A percentile compares a stretch with the other conserved stretches of the same genome.
Conservation (phyloP, 1,140 invertebrate genomes). For the Diploscapter pachys region DNA sequence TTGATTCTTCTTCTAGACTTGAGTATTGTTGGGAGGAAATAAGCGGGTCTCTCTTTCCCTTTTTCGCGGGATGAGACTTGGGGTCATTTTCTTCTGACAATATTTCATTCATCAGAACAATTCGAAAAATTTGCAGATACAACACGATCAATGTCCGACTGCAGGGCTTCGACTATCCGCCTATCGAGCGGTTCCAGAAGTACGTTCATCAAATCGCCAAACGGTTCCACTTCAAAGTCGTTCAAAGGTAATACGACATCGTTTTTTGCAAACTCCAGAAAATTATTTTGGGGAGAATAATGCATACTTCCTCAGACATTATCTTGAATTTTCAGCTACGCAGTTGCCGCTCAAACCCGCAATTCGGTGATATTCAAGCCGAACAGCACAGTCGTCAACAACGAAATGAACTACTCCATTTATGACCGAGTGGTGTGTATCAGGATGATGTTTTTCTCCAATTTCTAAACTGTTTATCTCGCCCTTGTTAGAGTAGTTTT, state of each 20-base stretch:
- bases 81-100: neutral
- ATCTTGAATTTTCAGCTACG: slow-evolving; percentile 46
- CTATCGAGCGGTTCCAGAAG: slow-evolving; percentile 48
- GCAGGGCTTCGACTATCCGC: slow-evolving; percentile 47
- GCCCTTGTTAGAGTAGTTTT: too few species aligned
- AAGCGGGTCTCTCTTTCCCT: neutral
- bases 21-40: neutral
- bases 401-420: slow-evolving; percentile 45
- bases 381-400: slow-evolving; percentile 42
- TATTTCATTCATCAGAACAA: neutral
- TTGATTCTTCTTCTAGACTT: neutral
- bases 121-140: slow-evolving; percentile 18
- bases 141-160: slow-evolving; percentile 45
- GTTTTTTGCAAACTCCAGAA: too few species aligned
- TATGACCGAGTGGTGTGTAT: slow-evolving; percentile 42
- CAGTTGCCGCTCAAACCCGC: slow-evolving; percentile 47
- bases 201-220: slow-evolving; percentile 51
- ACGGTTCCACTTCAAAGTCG: slow-evolving; percentile 48
- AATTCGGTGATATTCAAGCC: slow-evolving; percentile 47
- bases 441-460: neutral
- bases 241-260: slow-evolving; percentile 44
- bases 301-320: neutral
- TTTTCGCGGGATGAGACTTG: neutral
- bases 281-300: too few species aligned
- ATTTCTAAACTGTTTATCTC: neutral